Evolutionary conservation across 2,888 invertebrate genomes (phyloP).

Genomic region (Drosophila flavopinicola): DNA sequence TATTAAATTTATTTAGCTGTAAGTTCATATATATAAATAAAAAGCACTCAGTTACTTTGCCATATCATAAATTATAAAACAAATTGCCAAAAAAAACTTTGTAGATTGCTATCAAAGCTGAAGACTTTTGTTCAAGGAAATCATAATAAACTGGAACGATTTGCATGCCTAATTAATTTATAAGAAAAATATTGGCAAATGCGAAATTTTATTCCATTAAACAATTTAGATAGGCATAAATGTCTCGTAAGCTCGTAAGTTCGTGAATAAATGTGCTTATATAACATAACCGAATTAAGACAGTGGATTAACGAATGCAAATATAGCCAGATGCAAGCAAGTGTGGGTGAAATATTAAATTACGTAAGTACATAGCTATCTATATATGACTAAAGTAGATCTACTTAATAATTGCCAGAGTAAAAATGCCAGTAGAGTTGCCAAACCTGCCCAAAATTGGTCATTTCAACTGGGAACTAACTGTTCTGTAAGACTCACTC

Average conservation of each 20-base stretch:
- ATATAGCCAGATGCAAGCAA: background rate
- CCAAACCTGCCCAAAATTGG: slow-evolving; percentile 28
- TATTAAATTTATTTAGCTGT: background rate
- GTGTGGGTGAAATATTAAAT: background rate
- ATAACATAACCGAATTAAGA: background rate
- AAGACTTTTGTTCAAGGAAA: background rate
- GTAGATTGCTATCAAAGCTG: background rate
- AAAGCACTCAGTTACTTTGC: too few relatives aligned
- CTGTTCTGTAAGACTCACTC: slow-evolving; percentile 74
- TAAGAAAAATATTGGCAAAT: background rate
- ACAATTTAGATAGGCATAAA: slow-evolving; percentile 6
- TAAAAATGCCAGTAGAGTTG: slow-evolving; percentile 38
- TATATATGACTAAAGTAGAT: background rate
- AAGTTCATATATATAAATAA: background rate
- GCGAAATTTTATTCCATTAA: slow-evolving; percentile 1
- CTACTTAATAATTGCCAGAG: background rate
- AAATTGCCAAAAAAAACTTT: background rate
- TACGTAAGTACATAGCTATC: background rate
- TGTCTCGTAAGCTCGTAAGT: background rate
- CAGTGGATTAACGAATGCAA: slow-evolving; percentile 1
- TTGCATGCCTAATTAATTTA: slow-evolving; percentile 4
- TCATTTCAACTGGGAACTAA: slow-evolving; percentile 33
- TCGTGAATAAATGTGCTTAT: background rate
- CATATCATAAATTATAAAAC: background rate
- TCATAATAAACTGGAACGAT: background rate